A percentile compares a stretch with the other conserved stretches of the same genome.
Conservation (phyloP, 2,888 invertebrate species). For the Drosophila kokeensis region DNA sequence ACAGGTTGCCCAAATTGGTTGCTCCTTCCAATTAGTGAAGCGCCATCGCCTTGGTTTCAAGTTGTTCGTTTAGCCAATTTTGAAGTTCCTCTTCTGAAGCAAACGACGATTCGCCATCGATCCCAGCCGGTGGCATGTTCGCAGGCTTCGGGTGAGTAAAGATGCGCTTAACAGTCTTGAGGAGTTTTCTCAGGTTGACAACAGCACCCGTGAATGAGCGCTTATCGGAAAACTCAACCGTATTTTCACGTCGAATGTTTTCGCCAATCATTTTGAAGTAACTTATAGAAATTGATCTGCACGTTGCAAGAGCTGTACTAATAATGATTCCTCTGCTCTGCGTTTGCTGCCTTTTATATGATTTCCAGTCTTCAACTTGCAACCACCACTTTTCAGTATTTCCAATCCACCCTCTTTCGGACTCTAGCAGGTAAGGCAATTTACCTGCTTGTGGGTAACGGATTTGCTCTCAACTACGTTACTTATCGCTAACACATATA, state of each 20-base stretch:
- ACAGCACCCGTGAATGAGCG: slow-evolving; percentile 56
- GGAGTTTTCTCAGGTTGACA: slow-evolving; percentile 60
- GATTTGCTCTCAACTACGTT: slow-evolving; percentile 7
- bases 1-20: slow-evolving; percentile 45
- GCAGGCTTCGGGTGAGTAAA: slow-evolving; percentile 44
- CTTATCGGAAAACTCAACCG: slow-evolving; percentile 29
- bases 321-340: slow-evolving; percentile 55
- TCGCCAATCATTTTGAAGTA: slow-evolving; percentile 51
- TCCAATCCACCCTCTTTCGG: slow-evolving; percentile 19
- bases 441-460: slow-evolving; percentile 30
- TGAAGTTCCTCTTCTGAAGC: slow-evolving; percentile 69
- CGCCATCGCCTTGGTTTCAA: slow-evolving; percentile 35
- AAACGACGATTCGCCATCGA: slow-evolving; percentile 21
- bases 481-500: neutral
- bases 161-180: slow-evolving; percentile 60
- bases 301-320: slow-evolving; percentile 33
- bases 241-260: slow-evolving; percentile 28
- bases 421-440: slow-evolving; percentile 39
- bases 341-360: slow-evolving; percentile 49
- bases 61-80: slow-evolving; percentile 71
- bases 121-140: slow-evolving; percentile 8
- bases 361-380: neutral
- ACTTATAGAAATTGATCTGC: slow-evolving; percentile 22
- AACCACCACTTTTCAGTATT: slow-evolving; percentile 22
- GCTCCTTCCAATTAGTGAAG: slow-evolving; percentile 15